Conservation (phyloP, 2,113 vertebrate genomes). For the Lophura nycthemera region DNA sequence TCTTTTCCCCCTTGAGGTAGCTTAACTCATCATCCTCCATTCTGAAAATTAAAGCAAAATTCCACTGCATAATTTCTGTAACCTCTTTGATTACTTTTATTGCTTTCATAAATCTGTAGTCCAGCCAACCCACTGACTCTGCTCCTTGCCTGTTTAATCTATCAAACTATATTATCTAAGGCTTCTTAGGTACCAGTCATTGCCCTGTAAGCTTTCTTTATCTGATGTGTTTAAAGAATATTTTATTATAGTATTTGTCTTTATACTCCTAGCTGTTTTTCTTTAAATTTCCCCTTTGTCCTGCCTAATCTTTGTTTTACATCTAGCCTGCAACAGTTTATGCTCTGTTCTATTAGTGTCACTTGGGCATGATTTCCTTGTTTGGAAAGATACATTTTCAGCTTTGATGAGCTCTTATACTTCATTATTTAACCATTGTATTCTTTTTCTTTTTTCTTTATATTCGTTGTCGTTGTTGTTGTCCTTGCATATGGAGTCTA, state of each 20-base stretch:
- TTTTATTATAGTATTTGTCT: neutral
- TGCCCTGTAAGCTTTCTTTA: neutral
- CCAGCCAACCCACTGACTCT: neutral
- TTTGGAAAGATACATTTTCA: slow-evolving; percentile 35
- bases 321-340: slow-evolving; percentile 39
- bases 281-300: slow-evolving; percentile 8
- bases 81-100: neutral
- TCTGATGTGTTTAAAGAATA: neutral
- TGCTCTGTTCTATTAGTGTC: slow-evolving; percentile 45
- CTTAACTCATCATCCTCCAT: neutral
- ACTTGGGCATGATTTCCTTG: slow-evolving; percentile 39
- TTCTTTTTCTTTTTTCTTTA: neutral
- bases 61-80: neutral
- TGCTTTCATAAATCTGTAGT: neutral
- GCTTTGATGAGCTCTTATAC: slow-evolving; percentile 24
- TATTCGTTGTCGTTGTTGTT: neutral
- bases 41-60: neutral
- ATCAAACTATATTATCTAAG: neutral
- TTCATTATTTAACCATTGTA: slow-evolving; percentile 37
- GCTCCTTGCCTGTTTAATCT: neutral
- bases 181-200: neutral
- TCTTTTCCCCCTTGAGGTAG: neutral
- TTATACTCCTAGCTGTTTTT: neutral
- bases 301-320: slow-evolving; percentile 27
- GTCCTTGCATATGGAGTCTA: neutral